Conservation (phyloP, 2,113 vertebrate genomes). For the Condylura cristata region DNA sequence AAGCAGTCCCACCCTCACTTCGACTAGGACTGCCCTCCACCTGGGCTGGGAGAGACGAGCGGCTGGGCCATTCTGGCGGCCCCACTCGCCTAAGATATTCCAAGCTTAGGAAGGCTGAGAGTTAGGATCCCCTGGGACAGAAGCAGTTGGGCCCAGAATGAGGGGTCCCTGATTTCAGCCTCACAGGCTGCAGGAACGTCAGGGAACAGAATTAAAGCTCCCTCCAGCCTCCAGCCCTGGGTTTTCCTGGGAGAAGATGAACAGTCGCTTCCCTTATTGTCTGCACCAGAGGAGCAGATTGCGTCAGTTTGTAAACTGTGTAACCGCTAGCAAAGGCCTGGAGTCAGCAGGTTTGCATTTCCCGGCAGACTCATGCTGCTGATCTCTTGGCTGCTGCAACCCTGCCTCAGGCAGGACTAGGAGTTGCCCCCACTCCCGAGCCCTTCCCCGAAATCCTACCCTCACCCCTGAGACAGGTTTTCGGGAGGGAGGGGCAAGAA, state of each 20-base stretch:
- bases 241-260: constrained; percentile 73
- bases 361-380: constrained; percentile 46
- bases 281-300: constrained; percentile 77
- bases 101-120: not conserved
- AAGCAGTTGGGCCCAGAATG: not conserved
- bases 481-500: not conserved
- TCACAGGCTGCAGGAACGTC: not conserved
- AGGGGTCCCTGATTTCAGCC: not conserved
- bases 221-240: constrained; percentile 21
- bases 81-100: not conserved
- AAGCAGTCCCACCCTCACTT: not conserved
- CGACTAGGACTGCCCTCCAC: not conserved
- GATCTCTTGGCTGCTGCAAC: constrained; percentile 49
- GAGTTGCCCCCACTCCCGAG: not conserved
- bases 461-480: not conserved
- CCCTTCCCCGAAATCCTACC: not conserved
- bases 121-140: not conserved
- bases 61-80: not conserved
- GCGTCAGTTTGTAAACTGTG: constrained; percentile 79
- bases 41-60: not conserved
- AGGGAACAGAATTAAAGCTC: constrained; percentile 40
- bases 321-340: constrained; percentile 63
- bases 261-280: constrained; percentile 69
- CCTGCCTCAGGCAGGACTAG: constrained; percentile 34
- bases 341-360: constrained; percentile 78